Conservation (phyloP, 2,113 vertebrate genomes). For the Spermophilus dauricus region DNA sequence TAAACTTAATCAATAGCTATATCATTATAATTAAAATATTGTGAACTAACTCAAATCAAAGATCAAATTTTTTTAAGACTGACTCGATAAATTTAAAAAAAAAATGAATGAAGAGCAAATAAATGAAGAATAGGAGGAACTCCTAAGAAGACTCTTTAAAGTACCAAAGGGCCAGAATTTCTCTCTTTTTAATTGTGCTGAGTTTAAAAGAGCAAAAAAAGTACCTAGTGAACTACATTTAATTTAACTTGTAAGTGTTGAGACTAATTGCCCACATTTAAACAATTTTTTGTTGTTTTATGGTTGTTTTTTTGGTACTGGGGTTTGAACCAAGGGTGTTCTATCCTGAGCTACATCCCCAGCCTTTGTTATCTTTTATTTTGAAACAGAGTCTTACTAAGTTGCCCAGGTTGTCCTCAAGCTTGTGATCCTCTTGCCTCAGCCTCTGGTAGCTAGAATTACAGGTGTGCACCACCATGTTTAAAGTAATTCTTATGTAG, state of each 20-base stretch:
- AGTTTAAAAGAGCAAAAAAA: neutral
- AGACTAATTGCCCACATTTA: neutral
- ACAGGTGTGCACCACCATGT: neutral
- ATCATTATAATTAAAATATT: neutral
- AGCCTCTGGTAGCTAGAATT: neutral
- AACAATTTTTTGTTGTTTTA: neutral
- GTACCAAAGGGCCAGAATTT: neutral
- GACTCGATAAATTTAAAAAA: neutral
- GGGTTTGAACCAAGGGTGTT: neutral
- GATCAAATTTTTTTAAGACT: neutral
- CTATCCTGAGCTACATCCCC: neutral
- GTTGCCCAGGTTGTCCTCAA: neutral
- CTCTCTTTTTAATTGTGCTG: neutral
- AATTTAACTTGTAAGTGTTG: slow-evolving; percentile 23
- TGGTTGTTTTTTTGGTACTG: neutral
- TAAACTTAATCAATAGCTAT: neutral
- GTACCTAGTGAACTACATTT: neutral
- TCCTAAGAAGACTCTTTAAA: neutral
- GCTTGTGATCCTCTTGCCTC: neutral
- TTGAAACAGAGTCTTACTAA: neutral
- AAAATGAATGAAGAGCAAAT: neutral
- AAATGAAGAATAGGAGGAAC: neutral
- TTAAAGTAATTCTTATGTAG: neutral
- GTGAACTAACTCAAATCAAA: slow-evolving; percentile 14
- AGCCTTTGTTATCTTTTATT: neutral